These are phyloP conservation scores for Rhingia campestris DNA, from an alignment of 2,888 invertebrate species.

Conservation along the genomic window DNA sequence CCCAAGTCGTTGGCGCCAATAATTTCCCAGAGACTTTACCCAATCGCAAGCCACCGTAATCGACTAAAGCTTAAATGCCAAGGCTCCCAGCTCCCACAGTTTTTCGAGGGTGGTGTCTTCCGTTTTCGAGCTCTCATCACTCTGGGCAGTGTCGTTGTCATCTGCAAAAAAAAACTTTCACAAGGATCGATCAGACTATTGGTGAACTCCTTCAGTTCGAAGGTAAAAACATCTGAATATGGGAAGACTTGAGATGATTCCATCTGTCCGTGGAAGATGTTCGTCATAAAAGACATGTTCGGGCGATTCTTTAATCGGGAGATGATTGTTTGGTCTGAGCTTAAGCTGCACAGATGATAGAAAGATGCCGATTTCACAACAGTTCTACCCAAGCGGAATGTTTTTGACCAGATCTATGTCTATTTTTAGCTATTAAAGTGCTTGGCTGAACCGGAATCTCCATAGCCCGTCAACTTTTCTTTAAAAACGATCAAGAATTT, in stretches of 20 bases:
- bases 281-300: constrained; percentile 95
- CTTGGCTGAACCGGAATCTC: too few relatives aligned
- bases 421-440: too few relatives aligned
- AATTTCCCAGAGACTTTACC: constrained; percentile 95
- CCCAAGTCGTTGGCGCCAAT: constrained; percentile 97
- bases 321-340: constrained; percentile 54
- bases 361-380: constrained; percentile 56
- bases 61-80: constrained; percentile 92
- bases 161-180: constrained; percentile 91
- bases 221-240: constrained; percentile 92
- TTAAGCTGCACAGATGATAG: constrained; percentile 67
- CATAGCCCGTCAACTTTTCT: too few relatives aligned
- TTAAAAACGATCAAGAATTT: too few relatives aligned
- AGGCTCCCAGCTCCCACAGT: constrained; percentile 96
- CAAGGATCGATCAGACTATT: constrained; percentile 92
- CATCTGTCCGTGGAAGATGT: constrained; percentile 94
- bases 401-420: constrained; percentile 17
- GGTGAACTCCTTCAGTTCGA: constrained; percentile 93
- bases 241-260: constrained; percentile 95
- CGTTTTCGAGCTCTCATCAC: constrained; percentile 90
- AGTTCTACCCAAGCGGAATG: constrained; percentile 60
- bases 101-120: constrained; percentile 89
- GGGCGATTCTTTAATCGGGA: constrained; percentile 39
- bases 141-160: constrained; percentile 93
- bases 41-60: constrained; percentile 93